Evolutionary conservation across 2,888 invertebrate species (phyloP).

Genomic region (Galeruca laticollis): DNA sequence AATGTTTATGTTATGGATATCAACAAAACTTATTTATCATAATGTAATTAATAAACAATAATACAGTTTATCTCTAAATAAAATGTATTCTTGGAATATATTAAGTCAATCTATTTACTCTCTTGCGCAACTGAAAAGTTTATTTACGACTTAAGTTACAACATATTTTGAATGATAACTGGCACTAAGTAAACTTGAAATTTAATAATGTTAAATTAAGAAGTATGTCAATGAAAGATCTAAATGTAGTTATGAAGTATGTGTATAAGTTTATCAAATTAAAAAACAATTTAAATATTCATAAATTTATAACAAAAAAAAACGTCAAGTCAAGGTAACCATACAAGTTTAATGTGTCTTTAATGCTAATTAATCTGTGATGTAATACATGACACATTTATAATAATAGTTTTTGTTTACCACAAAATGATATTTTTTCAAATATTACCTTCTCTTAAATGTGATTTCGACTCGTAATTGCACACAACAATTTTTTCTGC

Average conservation of each 20-base stretch:
- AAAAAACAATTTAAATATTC: too few species aligned
- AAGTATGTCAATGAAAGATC: too few species aligned
- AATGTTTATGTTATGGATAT: too few species aligned
- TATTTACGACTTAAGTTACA: background rate
- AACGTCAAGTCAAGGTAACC: slow-evolving; percentile 24
- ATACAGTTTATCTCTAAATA: background rate
- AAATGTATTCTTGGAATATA: background rate
- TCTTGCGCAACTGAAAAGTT: background rate
- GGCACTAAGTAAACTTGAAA: too few species aligned
- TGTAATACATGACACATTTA: background rate
- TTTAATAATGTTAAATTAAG: too few species aligned
- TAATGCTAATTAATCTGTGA: slow-evolving; percentile 16
- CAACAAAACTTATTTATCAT: too few species aligned
- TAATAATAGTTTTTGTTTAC: background rate
- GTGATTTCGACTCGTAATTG: slow-evolving; percentile 80
- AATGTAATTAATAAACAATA: background rate
- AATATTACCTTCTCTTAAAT: slow-evolving; percentile 77
- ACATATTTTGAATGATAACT: background rate
- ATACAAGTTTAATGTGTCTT: slow-evolving; percentile 13
- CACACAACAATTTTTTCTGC: slow-evolving; percentile 74
- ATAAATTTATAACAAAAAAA: slow-evolving; percentile 18
- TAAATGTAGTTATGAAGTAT: too few species aligned
- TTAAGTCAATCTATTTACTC: background rate
- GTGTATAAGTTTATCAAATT: too few species aligned
- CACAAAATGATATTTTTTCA: background rate